Percentiles rank a stretch among this genome's conserved stretches.
Conservation (phyloP, 2,888 invertebrate genomes). For the Carabus problematicus region DNA sequence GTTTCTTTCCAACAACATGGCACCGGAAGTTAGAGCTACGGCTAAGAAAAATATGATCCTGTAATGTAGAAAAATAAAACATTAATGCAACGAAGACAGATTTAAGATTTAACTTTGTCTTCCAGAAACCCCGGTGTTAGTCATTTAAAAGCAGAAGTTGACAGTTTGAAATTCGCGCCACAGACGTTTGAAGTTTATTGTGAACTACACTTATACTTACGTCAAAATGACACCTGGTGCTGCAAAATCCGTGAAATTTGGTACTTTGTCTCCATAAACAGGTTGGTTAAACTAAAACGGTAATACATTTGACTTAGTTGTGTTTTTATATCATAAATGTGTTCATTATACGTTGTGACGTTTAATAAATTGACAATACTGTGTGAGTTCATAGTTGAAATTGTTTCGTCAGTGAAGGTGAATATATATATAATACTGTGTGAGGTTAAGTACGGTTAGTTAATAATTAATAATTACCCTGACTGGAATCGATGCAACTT, state of each 20-base stretch:
- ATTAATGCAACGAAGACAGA: background rate
- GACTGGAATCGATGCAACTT: slow-evolving; percentile 22
- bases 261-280: slow-evolving; percentile 75
- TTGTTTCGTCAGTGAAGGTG: background rate
- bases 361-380: background rate
- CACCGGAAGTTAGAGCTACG: slow-evolving; percentile 89
- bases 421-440: background rate
- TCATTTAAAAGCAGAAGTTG: background rate
- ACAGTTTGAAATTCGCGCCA: too few relatives aligned
- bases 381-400: background rate
- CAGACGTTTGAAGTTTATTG: too few relatives aligned
- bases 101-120: background rate
- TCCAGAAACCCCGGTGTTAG: background rate
- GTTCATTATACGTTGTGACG: background rate
- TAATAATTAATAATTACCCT: slow-evolving; percentile 27
- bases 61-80: slow-evolving; percentile 45
- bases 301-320: too few relatives aligned
- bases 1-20: slow-evolving; percentile 87
- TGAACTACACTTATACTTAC: too few relatives aligned
- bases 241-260: slow-evolving; percentile 93
- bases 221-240: slow-evolving; percentile 92
- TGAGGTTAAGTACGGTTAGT: background rate
- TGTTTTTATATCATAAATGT: slow-evolving; percentile 20
- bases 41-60: slow-evolving; percentile 94
- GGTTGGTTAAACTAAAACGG: slow-evolving; percentile 69